Evolutionary conservation across 2,797 vertebrate genomes (phyloP), one percentile per base, ranked within the genome.

Genomic region (Ctenopoma kingsleyae): DNA sequence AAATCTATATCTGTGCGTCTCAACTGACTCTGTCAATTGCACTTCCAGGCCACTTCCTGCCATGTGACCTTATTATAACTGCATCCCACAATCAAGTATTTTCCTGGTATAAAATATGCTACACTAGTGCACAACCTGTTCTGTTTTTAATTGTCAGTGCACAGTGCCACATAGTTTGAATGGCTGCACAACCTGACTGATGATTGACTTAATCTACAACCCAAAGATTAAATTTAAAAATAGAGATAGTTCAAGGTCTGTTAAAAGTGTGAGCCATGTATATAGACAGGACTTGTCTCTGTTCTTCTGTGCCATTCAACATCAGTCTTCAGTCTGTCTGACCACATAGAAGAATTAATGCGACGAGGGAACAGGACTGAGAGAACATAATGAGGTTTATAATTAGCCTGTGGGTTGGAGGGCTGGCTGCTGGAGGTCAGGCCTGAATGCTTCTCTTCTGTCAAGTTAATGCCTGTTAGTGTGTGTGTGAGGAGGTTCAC

Each of bases 341-440:
- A 74, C 72, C 70, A 76, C 69, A 55, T 8, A 61, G 50, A 70
- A 74, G 80, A 87, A 87, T 83, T 76, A 85, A 84, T 86, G 75
- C 78, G 82, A 84, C 65, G 88, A 82, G 79, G 60, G 69, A 81
- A 60, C 35, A 60, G 70, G 75, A 71, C 79, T 69, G 81, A 71
- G 71, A 73, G 78, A 81, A 71, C 80, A 85, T 91, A 92, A 92
- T 91, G 87, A 92, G 90, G 77, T 90, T 91, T 89, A 91, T 93
- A 94, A 93, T 93, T 91, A 91, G 87, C 88, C 83, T 50, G 58
- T 52, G 80, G 90, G 90, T 89, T 81, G 85, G 62, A 84, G 83
- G 76, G 75, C 76, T 62, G 78, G 65, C 69, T 36, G 23, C 83
- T 86, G 79, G 79, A 88, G 91, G 92, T 92, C 83, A 89, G 82